phyloP scores from a whole-genome alignment of 1,140 invertebrate genomes.

The Oedothorax gibbosus region DNA sequence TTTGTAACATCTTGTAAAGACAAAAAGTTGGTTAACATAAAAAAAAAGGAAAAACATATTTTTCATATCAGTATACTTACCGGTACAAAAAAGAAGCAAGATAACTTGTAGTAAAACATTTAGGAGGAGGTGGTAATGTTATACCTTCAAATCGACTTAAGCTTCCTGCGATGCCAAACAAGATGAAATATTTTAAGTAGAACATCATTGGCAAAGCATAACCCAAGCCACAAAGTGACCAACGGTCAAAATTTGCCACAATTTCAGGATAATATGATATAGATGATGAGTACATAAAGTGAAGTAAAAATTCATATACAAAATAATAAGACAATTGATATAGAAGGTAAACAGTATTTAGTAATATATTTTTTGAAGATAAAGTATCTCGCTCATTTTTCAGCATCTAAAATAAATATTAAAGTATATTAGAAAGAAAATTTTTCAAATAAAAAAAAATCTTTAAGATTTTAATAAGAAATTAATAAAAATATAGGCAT shows the following conservation, averaged over 20 bases:
- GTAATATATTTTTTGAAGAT: neutral
- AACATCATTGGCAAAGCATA: conserved; percentile 62
- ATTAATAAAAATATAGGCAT: neutral
- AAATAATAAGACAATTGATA: conserved; percentile 45
- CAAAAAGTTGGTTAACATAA: neutral
- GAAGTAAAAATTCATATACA: conserved; percentile 60
- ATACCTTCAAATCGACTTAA: conserved; percentile 57
- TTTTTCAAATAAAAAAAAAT: neutral
- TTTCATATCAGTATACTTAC: conserved; percentile 13
- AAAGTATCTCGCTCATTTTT: neutral
- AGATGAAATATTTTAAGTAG: conserved; percentile 63
- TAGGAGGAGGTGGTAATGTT: conserved; percentile 60
- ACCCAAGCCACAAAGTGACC: conserved; percentile 62
- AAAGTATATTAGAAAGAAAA: too few species aligned
- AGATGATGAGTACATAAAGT: conserved; percentile 62
- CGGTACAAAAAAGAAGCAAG: conserved; percentile 60
- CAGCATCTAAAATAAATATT: neutral
- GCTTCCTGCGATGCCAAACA: conserved; percentile 61
- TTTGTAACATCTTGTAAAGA: neutral
- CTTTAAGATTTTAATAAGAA: neutral
- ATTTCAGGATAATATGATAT: conserved; percentile 59
- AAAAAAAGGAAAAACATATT: too few species aligned
- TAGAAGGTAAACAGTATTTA: conserved; percentile 1
- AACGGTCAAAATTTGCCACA: conserved; percentile 45
- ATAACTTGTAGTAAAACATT: conserved; percentile 61